phyloP scores from a whole-genome alignment of 2,113 vertebrate species.

The Hirundichthys speculiger region DNA sequence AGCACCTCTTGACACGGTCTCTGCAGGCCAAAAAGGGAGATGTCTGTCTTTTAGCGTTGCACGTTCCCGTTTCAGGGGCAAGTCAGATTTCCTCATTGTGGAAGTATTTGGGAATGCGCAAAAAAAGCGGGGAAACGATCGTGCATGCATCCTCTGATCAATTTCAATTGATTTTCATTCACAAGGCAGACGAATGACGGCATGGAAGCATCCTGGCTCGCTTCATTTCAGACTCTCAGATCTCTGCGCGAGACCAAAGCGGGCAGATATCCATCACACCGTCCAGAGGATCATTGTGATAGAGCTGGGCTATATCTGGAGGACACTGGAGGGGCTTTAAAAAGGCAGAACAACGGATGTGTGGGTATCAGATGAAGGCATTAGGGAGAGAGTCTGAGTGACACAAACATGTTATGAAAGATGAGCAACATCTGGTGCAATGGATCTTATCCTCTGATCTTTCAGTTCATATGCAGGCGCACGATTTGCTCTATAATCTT shows the following conservation, averaged over 20 bases:
- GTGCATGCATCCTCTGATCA: background rate
- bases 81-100: background rate
- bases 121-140: slow-evolving; percentile 6
- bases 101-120: background rate
- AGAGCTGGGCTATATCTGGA: slow-evolving; percentile 68
- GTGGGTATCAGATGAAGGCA: slow-evolving; percentile 69
- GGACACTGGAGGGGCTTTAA: slow-evolving; percentile 56
- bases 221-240: slow-evolving; percentile 43
- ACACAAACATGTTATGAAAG: slow-evolving; percentile 80
- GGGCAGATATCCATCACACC: slow-evolving; percentile 61
- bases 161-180: slow-evolving; percentile 43
- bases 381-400: slow-evolving; percentile 61
- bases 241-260: slow-evolving; percentile 44
- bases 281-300: slow-evolving; percentile 46
- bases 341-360: slow-evolving; percentile 55
- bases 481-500: slow-evolving; percentile 70
- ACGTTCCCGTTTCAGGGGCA: background rate
- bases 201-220: background rate
- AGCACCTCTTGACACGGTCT: slow-evolving; percentile 63
- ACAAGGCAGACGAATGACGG: slow-evolving; percentile 13
- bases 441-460: slow-evolving; percentile 64
- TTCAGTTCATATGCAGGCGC: slow-evolving; percentile 43
- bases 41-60: background rate
- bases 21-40: slow-evolving; percentile 45
- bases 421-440: slow-evolving; percentile 77